Conservation (phyloP, 1,140 invertebrate species). For the Drosophila burlai region DNA sequence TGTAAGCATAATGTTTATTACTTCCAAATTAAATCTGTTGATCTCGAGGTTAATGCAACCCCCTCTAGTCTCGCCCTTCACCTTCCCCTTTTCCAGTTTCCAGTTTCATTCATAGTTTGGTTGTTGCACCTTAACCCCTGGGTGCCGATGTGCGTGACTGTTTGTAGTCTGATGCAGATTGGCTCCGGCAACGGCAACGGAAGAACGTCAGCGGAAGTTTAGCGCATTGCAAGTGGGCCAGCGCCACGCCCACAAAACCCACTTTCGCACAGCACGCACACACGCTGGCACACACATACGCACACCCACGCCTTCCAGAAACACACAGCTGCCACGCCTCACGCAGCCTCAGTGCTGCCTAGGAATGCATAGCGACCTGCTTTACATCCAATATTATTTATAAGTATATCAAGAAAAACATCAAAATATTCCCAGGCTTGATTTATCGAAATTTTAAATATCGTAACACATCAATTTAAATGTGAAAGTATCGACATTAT, state of each 20-base stretch:
- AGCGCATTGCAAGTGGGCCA: constrained; percentile 58
- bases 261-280: constrained; percentile 5
- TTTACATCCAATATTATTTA: fast-evolving
- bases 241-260: constrained; percentile 26
- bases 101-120: constrained; percentile 8
- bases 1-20: neutral
- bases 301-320: neutral
- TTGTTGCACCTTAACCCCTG: constrained; percentile 12
- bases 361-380: neutral
- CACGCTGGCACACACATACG: neutral
- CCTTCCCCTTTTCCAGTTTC: neutral
- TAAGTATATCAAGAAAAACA: no score
- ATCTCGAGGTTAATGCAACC: constrained; percentile 4
- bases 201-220: constrained; percentile 46
- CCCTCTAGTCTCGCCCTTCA: neutral
- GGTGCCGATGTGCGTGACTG: constrained; percentile 42
- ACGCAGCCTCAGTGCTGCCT: neutral
- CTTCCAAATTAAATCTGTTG: constrained; percentile 4
- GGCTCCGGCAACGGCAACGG: constrained; percentile 33
- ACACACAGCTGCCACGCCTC: constrained; percentile 10
- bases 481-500: neutral
- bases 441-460: neutral
- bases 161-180: constrained; percentile 65
- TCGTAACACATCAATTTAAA: neutral
- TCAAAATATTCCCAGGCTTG: neutral